Percentiles rank a stretch among this genome's conserved stretches.
Conservation (phyloP, 2,113 vertebrate genomes). For the Aphelocoma coerulescens region DNA sequence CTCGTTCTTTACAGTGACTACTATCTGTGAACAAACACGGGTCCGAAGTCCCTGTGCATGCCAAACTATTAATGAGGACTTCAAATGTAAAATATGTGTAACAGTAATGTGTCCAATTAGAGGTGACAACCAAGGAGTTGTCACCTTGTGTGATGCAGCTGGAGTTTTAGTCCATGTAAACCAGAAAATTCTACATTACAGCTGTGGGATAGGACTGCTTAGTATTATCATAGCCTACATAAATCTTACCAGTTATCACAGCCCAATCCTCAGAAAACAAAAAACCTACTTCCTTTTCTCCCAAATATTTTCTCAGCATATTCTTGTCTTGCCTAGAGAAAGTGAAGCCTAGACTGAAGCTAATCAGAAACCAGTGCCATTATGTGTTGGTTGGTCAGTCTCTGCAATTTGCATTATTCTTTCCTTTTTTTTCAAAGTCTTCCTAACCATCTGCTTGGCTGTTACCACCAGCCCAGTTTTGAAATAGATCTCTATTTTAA, state of each 20-base stretch:
- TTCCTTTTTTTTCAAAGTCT: neutral
- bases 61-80: neutral
- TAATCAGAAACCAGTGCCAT: neutral
- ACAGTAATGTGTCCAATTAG: neutral
- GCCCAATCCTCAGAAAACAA: neutral
- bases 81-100: neutral
- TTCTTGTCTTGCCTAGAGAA: neutral
- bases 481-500: neutral
- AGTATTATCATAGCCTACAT: neutral
- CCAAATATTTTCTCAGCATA: neutral
- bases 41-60: neutral
- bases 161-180: neutral
- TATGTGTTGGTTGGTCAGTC: neutral
- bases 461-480: neutral
- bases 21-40: neutral
- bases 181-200: neutral
- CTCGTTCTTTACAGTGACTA: neutral
- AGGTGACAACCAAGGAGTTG: neutral
- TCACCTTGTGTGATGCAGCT: neutral
- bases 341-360: neutral
- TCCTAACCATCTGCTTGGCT: neutral
- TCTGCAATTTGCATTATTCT: neutral
- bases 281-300: neutral
- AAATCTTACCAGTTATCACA: neutral
- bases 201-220: neutral